Evolutionary conservation across 2,797 vertebrate species (phyloP).

Genomic region (Lagodon rhomboides): DNA sequence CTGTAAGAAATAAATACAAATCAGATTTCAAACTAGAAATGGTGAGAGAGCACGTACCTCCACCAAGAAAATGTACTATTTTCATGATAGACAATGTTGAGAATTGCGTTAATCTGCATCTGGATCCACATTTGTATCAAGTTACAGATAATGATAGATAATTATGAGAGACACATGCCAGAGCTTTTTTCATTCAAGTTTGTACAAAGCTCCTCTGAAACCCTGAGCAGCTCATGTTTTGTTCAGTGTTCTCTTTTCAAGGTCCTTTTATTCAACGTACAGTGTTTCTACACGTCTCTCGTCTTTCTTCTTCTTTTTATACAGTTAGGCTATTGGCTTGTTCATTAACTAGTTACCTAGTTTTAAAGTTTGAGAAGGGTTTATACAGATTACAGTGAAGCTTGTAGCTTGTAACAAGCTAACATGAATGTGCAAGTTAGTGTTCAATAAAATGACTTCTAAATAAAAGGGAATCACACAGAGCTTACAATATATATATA

Average conservation of each 20-base stretch:
- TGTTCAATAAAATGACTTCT: neutral
- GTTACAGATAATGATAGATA: conserved; percentile 24
- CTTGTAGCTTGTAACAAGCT: conserved; percentile 38
- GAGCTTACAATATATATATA: neutral
- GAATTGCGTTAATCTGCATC: neutral
- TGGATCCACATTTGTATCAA: conserved; percentile 22
- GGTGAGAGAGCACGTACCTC: neutral
- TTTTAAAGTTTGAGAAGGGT: conserved; percentile 6
- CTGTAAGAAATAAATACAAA: neutral
- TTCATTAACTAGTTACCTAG: neutral
- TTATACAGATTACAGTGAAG: conserved; percentile 17
- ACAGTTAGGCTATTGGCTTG: neutral
- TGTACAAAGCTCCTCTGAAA: neutral
- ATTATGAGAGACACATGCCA: conserved; percentile 3
- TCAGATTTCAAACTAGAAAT: conserved; percentile 2
- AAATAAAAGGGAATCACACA: neutral
- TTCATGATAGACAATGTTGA: neutral
- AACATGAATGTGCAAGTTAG: conserved; percentile 5
- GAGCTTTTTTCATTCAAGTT: neutral
- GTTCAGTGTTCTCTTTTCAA: neutral
- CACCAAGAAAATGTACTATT: neutral
- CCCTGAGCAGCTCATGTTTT: neutral
- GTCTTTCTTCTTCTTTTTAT: neutral
- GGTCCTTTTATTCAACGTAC: neutral
- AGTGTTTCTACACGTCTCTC: neutral